A percentile compares a stretch with the other conserved stretches of the same genome.
These are phyloP conservation scores for Octodonta nipae DNA, from an alignment of 2,888 invertebrate genomes.

Conservation along the genomic window DNA sequence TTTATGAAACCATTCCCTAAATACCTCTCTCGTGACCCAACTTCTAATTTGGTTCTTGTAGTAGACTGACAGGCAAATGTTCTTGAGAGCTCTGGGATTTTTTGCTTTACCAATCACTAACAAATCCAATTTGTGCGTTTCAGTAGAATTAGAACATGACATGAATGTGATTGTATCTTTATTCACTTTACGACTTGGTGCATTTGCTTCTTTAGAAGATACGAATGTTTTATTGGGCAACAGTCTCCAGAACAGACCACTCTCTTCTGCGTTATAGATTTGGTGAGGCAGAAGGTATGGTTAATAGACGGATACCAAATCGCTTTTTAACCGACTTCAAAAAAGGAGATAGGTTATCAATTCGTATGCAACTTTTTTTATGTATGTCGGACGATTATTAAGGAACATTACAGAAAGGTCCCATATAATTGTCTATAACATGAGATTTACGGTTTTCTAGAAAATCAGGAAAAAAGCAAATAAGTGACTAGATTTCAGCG, in stretches of 20 bases:
- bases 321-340: constrained; percentile 10
- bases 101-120: background rate
- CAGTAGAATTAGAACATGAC: background rate
- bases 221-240: constrained; percentile 8
- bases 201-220: constrained; percentile 4
- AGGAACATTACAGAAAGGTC: too few species aligned
- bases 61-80: background rate
- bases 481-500: too few species aligned
- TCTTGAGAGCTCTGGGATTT: background rate
- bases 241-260: constrained; percentile 10
- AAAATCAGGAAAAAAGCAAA: too few species aligned
- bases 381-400: too few species aligned
- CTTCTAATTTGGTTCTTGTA: background rate
- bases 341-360: too few species aligned
- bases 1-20: background rate
- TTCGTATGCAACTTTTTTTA: too few species aligned
- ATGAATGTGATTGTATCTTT: constrained; percentile 4
- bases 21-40: background rate
- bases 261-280: constrained; percentile 13
- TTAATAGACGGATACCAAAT: constrained; percentile 8
- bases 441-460: too few species aligned
- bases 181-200: constrained; percentile 6
- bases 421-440: too few species aligned
- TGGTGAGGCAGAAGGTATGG: constrained; percentile 6
- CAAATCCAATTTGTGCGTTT: constrained; percentile 2